A percentile compares a stretch with the other conserved stretches of the same genome.
These are phyloP conservation scores for Bambusicola thoracicus DNA, from an alignment of 2,113 vertebrate genomes.

Conservation along the genomic window DNA sequence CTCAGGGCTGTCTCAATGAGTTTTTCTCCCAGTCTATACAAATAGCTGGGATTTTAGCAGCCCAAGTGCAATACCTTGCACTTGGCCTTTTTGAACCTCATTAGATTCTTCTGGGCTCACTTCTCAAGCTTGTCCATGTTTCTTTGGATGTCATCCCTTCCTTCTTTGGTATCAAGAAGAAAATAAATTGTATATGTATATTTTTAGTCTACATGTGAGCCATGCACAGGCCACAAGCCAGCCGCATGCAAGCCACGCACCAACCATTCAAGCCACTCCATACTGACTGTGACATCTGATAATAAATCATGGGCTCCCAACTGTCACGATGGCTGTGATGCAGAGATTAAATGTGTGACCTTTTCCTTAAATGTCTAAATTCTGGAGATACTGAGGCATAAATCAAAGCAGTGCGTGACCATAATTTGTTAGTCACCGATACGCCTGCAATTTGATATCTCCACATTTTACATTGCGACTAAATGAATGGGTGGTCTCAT, in stretches of 20 bases:
- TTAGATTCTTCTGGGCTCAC: background rate
- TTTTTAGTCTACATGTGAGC: background rate
- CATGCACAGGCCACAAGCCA: background rate
- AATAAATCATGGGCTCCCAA: background rate
- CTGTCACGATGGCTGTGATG: rapidly evolving
- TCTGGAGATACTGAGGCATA: background rate
- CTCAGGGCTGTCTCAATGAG: background rate
- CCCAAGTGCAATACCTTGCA: background rate
- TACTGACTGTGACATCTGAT: background rate
- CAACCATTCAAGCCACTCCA: background rate
- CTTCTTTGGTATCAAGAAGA: background rate
- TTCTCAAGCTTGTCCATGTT: background rate
- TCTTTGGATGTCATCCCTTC: background rate
- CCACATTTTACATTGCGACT: background rate
- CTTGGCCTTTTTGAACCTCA: background rate
- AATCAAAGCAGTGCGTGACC: background rate
- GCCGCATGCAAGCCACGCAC: background rate
- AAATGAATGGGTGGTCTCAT: background rate
- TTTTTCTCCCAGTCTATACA: background rate
- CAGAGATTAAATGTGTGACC: background rate
- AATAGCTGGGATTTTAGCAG: background rate
- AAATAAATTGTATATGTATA: background rate
- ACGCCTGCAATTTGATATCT: background rate
- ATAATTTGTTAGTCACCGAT: background rate
- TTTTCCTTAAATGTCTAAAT: background rate